phyloP scores from a whole-genome alignment of 2,888 invertebrate genomes.

The Acrocyrtus sp. region DNA sequence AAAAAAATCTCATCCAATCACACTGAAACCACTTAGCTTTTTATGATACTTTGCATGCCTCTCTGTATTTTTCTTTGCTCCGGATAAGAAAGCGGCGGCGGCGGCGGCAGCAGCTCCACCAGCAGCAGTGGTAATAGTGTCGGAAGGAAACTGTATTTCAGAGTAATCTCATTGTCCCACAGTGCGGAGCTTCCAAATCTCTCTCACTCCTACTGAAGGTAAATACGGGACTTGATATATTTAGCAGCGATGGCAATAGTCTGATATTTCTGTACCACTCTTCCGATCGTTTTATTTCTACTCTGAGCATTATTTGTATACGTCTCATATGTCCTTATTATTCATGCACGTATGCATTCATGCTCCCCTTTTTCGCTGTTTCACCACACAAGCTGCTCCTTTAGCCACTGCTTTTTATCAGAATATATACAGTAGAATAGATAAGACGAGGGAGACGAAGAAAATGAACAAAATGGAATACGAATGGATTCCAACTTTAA shows the following conservation, averaged over 20 bases:
- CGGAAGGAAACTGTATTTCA: constrained; percentile 49
- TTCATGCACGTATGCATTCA: constrained; percentile 22
- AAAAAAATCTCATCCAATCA: too few species aligned
- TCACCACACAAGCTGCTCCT: neutral
- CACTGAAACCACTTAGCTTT: too few species aligned
- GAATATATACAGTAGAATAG: neutral
- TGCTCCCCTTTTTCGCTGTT: constrained; percentile 3
- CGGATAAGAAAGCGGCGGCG: too few species aligned
- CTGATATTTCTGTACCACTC: too few species aligned
- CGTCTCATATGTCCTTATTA: constrained; percentile 37
- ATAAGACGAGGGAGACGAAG: neutral
- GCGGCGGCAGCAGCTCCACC: too few species aligned
- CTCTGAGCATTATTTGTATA: constrained; percentile 11
- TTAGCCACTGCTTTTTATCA: neutral
- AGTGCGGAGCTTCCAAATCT: constrained; percentile 46
- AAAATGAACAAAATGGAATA: neutral
- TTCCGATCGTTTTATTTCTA: too few species aligned
- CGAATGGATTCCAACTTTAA: neutral
- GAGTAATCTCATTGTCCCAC: constrained; percentile 52
- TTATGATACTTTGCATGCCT: too few species aligned
- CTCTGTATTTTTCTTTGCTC: too few species aligned
- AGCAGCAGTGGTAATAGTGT: too few species aligned
- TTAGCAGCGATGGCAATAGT: too few species aligned
- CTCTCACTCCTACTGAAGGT: too few species aligned
- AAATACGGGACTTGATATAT: too few species aligned